Conservation (phyloP, 1,140 invertebrate genomes). For the Pseudomyrmex dendroicus region DNA sequence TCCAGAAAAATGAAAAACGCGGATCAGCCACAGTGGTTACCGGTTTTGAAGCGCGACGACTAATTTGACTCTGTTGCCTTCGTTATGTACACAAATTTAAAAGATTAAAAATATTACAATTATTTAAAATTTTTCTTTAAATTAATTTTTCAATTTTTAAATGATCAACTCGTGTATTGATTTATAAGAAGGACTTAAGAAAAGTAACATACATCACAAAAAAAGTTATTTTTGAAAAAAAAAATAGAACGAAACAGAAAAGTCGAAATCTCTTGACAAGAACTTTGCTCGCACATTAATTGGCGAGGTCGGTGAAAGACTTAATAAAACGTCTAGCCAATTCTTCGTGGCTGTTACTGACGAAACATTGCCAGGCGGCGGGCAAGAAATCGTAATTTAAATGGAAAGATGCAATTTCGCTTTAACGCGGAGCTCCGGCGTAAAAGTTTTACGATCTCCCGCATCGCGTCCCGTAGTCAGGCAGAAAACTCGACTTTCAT, state of each 20-base stretch:
- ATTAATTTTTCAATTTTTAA: neutral
- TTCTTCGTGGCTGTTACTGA: neutral
- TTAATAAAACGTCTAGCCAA: conserved; percentile 3
- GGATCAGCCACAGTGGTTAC: conserved; percentile 19
- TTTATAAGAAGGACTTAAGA: neutral
- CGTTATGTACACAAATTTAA: conserved; percentile 1
- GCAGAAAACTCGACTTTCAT: conserved; percentile 35
- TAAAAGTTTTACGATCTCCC: conserved; percentile 63
- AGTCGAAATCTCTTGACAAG: neutral
- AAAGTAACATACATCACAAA: neutral
- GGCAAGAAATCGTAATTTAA: conserved; percentile 66
- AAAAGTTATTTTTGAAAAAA: neutral
- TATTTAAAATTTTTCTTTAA: neutral
- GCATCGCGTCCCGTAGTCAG: neutral
- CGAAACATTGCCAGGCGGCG: neutral
- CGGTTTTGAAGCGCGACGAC: conserved; percentile 20
- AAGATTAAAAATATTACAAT: neutral
- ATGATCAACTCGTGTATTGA: no score
- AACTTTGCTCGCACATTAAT: neutral
- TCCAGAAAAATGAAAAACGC: conserved; percentile 37
- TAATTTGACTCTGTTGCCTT: neutral
- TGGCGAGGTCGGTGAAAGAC: conserved; percentile 14
- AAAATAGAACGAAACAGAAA: neutral
- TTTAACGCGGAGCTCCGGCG: conserved; percentile 43
- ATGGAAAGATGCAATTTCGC: conserved; percentile 61